Percentiles rank a stretch among this genome's conserved stretches.
Conservation (phyloP, 2,888 invertebrate genomes). For the Drosophila percnosoma region DNA sequence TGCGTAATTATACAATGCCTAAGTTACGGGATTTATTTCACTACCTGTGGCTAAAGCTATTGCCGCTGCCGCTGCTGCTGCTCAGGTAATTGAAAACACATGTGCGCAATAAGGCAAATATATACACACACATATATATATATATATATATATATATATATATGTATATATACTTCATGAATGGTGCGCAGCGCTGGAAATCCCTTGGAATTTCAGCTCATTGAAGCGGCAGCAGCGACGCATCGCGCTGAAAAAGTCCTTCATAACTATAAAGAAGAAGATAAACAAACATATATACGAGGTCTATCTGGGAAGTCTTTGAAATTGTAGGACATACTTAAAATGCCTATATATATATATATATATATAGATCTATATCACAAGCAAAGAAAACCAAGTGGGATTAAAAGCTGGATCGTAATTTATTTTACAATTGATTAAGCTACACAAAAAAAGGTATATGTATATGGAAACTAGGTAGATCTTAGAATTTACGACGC, state of each 20-base stretch:
- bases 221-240: conserved; percentile 35
- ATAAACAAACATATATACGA: too few relatives aligned
- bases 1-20: neutral
- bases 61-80: neutral
- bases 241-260: neutral
- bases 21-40: neutral
- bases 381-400: neutral
- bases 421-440: conserved; percentile 15
- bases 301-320: too few relatives aligned
- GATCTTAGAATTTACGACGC: conserved; percentile 92
- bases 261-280: too few relatives aligned
- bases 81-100: conserved; percentile 67
- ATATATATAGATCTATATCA: neutral
- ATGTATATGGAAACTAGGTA: conserved; percentile 8
- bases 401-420: neutral
- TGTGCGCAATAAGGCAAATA: conserved; percentile 43
- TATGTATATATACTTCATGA: conserved; percentile 49
- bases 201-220: conserved; percentile 68
- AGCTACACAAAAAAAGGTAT: neutral
- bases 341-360: neutral
- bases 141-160: neutral
- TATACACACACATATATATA: neutral
- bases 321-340: too few relatives aligned
- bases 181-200: conserved; percentile 57
- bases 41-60: conserved; percentile 8